phyloP scores from a whole-genome alignment of 2,113 vertebrate species.

The Amphiprion ocellaris region DNA sequence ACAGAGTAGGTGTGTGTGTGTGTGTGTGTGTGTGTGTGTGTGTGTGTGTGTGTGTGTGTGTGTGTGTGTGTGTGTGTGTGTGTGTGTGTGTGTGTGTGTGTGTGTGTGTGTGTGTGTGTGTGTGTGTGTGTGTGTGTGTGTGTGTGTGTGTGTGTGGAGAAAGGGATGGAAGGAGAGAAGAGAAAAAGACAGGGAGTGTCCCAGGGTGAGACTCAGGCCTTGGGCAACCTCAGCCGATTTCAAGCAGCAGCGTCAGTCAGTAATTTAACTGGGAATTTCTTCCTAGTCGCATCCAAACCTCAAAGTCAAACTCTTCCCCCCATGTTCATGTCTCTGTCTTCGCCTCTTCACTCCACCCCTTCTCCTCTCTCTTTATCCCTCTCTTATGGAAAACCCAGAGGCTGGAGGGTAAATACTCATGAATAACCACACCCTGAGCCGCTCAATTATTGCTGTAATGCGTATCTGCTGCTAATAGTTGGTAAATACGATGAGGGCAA shows the following conservation, averaged over 20 bases:
- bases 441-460: slow-evolving; percentile 37
- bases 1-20: background rate
- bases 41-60: slow-evolving; percentile 25
- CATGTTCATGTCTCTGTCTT: slow-evolving; percentile 75
- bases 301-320: slow-evolving; percentile 76
- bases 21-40: slow-evolving; percentile 25
- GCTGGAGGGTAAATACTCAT: slow-evolving; percentile 64
- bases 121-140: slow-evolving; percentile 25
- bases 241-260: slow-evolving; percentile 74
- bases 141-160: slow-evolving; percentile 24
- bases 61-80: slow-evolving; percentile 25
- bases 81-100: slow-evolving; percentile 5
- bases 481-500: slow-evolving; percentile 22
- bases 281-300: slow-evolving; percentile 78
- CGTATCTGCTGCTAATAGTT: slow-evolving; percentile 49
- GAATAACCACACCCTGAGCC: slow-evolving; percentile 74
- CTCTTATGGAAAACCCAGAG: slow-evolving; percentile 71
- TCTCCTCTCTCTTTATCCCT: slow-evolving; percentile 48
- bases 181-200: slow-evolving; percentile 68
- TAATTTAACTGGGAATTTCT: slow-evolving; percentile 82
- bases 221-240: slow-evolving; percentile 73
- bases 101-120: slow-evolving; percentile 3
- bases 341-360: slow-evolving; percentile 56
- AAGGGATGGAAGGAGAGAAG: slow-evolving; percentile 19
- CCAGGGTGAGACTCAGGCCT: slow-evolving; percentile 64